Evolutionary conservation across 2,888 invertebrate genomes (phyloP), one percentile per base, ranked within the genome.

Genomic region (Amphiduros pacificus): DNA sequence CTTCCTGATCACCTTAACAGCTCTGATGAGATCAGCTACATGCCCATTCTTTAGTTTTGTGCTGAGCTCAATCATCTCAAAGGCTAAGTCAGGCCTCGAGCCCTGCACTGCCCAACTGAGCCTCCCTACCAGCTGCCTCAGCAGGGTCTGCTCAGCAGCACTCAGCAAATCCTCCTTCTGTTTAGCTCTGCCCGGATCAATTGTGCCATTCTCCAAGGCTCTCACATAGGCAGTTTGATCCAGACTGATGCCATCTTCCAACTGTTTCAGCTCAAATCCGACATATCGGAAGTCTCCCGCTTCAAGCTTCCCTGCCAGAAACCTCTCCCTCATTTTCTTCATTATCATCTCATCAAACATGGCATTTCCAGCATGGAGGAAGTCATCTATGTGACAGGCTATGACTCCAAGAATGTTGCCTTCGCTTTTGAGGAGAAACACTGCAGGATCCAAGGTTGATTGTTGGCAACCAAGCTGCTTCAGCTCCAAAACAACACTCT

Each of bases 321-420:
- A 65, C 44, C 50, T 60, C 22, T 27, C 27, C 28, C 54, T 56
- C 14, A 69, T 32, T 14, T 56, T 29, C 24, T 32, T 17, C 20
- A 67, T 60, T 2, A 67, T 64, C 1, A 49, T 53, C 14, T 59
- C 14, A 32, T 64, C 53, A 53, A 67, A 67, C 3, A 49, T 20
- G 24, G 20, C 29, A 40, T 41, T 48, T 22, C 68, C 66, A 36
- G 55, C 62, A 62, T 70, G 68, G 9, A 70, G 54, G 59, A 71
- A 71, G 61, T 70, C 67, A 59, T 70, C 68, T 24, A 70, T 64
- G 64, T 69, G 69, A 56, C 67, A 65, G 32, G 54, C 65, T 54
- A 70, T 41, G 0, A 70, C 55, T 27, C 66, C 66, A 51, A 56
- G 40, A 20, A 65, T 28, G n/a, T 32, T 28, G 5, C 26, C 17